phyloP scores from a whole-genome alignment of 2,113 vertebrate species.

The Ameiurus melas region DNA sequence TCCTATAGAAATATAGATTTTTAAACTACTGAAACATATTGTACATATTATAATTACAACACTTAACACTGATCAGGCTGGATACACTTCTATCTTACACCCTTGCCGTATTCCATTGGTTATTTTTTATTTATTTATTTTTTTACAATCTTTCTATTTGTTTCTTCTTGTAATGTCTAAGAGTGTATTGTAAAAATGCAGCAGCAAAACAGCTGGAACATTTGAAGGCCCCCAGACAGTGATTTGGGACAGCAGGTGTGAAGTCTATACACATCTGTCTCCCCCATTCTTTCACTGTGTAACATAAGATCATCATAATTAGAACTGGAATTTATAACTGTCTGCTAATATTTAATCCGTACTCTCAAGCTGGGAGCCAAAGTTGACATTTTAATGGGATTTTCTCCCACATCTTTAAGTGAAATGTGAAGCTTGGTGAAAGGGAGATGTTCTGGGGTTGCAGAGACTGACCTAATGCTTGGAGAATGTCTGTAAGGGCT shows the following conservation, averaged over 20 bases:
- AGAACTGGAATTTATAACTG: not conserved
- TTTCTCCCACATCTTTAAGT: not conserved
- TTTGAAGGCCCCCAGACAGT: not conserved
- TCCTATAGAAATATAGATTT: not conserved
- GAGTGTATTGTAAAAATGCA: not conserved
- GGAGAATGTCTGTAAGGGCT: not conserved
- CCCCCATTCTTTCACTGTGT: not conserved
- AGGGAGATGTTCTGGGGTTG: not conserved
- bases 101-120: not conserved
- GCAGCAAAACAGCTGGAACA: not conserved
- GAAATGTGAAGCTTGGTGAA: not conserved
- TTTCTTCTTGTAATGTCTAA: not conserved
- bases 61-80: not conserved
- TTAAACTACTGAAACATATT: not conserved
- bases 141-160: not conserved
- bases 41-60: not conserved
- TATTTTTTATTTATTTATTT: too few species aligned
- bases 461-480: constrained; percentile 1
- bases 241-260: constrained; percentile 13
- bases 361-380: not conserved
- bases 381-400: not conserved
- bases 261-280: not conserved
- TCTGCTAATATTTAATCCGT: not conserved
- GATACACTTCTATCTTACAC: not conserved
- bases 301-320: not conserved